A percentile compares a stretch with the other conserved stretches of the same genome.
phyloP scores from a whole-genome alignment of 2,113 vertebrate species.

The Oenanthe melanoleuca region DNA sequence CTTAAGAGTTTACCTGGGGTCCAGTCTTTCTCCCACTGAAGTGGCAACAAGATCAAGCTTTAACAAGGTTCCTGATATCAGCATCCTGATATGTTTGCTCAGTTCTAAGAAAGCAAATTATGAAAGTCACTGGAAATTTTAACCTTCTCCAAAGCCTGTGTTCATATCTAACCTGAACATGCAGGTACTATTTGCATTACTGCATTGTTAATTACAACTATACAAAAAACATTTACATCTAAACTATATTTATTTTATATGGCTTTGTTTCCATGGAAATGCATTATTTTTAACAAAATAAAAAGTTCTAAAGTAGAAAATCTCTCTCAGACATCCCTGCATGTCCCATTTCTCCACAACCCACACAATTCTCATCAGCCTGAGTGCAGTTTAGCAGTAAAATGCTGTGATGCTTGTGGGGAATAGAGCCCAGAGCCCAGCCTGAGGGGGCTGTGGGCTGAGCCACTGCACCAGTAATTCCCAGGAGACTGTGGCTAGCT shows the following conservation, averaged over 20 bases:
- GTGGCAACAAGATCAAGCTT: not conserved
- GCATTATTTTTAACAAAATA: not conserved
- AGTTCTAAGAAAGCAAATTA: not conserved
- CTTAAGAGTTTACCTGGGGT: not conserved
- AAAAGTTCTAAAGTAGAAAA: not conserved
- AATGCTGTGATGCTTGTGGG: not conserved
- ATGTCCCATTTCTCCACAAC: not conserved
- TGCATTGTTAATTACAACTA: conserved; percentile 31
- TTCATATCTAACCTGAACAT: not conserved
- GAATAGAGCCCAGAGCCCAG: not conserved
- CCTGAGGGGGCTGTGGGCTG: fast-evolving
- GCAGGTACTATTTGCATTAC: not conserved
- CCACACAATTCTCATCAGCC: not conserved
- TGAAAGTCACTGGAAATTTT: not conserved
- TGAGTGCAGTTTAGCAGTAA: not conserved
- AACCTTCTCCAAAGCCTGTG: not conserved
- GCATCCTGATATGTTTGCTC: not conserved
- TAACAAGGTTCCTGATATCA: not conserved
- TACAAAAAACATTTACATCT: not conserved
- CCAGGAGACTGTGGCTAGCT: not conserved
- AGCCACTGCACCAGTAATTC: not conserved
- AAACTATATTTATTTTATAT: not conserved
- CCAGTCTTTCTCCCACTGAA: not conserved
- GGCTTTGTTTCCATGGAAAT: not conserved
- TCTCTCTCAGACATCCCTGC: not conserved